phyloP scores from a whole-genome alignment of 2,797 vertebrate genomes.

The Loris lydekkerianus region DNA sequence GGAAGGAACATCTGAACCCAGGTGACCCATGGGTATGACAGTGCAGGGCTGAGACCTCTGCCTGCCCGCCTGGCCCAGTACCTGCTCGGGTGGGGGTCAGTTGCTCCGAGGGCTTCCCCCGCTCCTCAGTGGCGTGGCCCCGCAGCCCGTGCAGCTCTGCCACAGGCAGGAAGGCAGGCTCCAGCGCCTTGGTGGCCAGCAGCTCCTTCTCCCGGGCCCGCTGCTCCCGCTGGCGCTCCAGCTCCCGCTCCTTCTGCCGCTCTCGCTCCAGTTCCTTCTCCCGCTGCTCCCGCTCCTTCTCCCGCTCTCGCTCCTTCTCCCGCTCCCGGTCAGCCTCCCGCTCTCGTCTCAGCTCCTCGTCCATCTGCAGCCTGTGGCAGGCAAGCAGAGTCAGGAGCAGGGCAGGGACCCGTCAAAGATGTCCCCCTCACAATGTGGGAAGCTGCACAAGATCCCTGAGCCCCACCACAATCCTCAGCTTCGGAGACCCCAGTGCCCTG shows the following conservation, averaged over 20 bases:
- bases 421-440: fast-evolving
- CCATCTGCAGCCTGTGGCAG: constrained; percentile 94
- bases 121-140: constrained; percentile 91
- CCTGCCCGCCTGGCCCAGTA: constrained; percentile 69
- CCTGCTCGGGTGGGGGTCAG: constrained; percentile 94
- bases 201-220: constrained; percentile 96
- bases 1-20: fast-evolving
- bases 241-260: constrained; percentile 90
- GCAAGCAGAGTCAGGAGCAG: fast-evolving
- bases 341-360: constrained; percentile 95
- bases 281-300: constrained; percentile 89
- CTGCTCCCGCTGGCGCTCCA: constrained; percentile 94
- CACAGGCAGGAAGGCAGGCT: constrained; percentile 93
- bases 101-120: constrained; percentile 93
- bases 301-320: constrained; percentile 90
- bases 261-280: constrained; percentile 91
- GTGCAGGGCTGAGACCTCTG: neutral
- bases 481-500: no score
- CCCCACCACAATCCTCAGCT: neutral
- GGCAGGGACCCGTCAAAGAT: fast-evolving
- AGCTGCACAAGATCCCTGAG: fast-evolving
- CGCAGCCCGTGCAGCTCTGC: constrained; percentile 94
- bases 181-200: constrained; percentile 94
- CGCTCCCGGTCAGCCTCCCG: constrained; percentile 92
- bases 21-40: fast-evolving